Evolutionary conservation across 2,113 vertebrate genomes (phyloP).

Genomic region (Podarcis raffonei): DNA sequence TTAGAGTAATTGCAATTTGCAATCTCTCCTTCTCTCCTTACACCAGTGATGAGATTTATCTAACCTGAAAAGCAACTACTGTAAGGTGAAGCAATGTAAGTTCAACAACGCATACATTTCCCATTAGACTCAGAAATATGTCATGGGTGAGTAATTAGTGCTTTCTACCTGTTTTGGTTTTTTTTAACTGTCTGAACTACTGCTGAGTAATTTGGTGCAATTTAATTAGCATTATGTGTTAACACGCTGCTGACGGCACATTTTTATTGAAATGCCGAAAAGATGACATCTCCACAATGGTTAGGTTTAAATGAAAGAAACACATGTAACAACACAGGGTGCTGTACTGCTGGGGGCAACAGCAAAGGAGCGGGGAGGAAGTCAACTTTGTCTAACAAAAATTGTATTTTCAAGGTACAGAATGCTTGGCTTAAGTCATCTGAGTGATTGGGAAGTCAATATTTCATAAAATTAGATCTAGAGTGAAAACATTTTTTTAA

Average conservation of each 20-base stretch:
- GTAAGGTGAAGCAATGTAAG: conserved; percentile 30
- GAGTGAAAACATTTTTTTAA: neutral
- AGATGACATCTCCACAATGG: conserved; percentile 19
- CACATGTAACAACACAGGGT: neutral
- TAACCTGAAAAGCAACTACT: conserved; percentile 15
- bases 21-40: neutral
- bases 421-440: neutral
- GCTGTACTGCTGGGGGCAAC: neutral
- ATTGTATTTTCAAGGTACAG: neutral
- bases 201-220: conserved; percentile 37
- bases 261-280: conserved; percentile 20
- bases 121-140: conserved; percentile 30
- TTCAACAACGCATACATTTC: conserved; percentile 23
- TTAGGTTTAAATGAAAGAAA: conserved; percentile 16
- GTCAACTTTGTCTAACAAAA: neutral
- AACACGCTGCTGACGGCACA: conserved; percentile 23
- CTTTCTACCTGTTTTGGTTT: conserved; percentile 21
- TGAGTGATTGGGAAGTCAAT: neutral
- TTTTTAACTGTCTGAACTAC: conserved; percentile 8
- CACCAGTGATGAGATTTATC: conserved; percentile 1
- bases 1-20: conserved; percentile 13
- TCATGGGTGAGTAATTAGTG: conserved; percentile 22
- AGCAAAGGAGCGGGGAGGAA: neutral
- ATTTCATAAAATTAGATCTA: neutral
- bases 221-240: conserved; percentile 34